Base-by-base conservation (phyloP, 2,888 invertebrate genomes). In the Meteorus colon region DNA sequence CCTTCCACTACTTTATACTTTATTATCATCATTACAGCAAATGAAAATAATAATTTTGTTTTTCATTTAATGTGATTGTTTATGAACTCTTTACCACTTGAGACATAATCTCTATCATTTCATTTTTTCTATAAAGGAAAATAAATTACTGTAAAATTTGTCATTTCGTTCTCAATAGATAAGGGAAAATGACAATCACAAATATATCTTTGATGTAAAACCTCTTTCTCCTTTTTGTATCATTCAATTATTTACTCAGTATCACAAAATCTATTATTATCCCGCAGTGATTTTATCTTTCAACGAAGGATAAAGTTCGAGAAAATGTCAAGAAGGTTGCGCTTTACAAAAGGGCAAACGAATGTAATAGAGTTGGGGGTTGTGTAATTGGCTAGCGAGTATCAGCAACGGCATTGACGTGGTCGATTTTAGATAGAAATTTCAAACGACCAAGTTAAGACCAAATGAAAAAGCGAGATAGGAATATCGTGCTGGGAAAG, bases 391-490 rank as follows among this genome's bases (percentile, higher is more conserved):
- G 29, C 31, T 24, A n/a, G 45, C 51, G 29, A 29, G 51, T 68
- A 68, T 68, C 45, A n/a, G 68, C 16, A 48, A n/a, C 31, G 68
- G 51, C 41, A 68, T 29, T 48, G 68, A 68, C 68, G 48, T 45
- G 51, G 51, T 68, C 31, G 68, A 68, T 68, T 68, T 68, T 51
- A 68, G 68, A 68, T 68, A 68, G 68, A 51, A 48, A 51, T 68
- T 68, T 68, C 68, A 48, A 68, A 27, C 41, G 48, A 29, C 5
- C 24, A 2, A 19, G 19, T 55, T 19, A 2, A 24, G 6, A 55
- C 19, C 55, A 24, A 19, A 19, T 55, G 55, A 19, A 19, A 55
- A 10, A 55, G 55, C 0, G n/a, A 55, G 55, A 55, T 10, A 24
- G 68, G 55, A 19, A 55, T 55, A 55, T 55, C n/a, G 55, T 55